Percentiles rank a stretch among this genome's conserved stretches.
phyloP scores from a whole-genome alignment of 2,797 vertebrate genomes.

The Danio choprae region DNA sequence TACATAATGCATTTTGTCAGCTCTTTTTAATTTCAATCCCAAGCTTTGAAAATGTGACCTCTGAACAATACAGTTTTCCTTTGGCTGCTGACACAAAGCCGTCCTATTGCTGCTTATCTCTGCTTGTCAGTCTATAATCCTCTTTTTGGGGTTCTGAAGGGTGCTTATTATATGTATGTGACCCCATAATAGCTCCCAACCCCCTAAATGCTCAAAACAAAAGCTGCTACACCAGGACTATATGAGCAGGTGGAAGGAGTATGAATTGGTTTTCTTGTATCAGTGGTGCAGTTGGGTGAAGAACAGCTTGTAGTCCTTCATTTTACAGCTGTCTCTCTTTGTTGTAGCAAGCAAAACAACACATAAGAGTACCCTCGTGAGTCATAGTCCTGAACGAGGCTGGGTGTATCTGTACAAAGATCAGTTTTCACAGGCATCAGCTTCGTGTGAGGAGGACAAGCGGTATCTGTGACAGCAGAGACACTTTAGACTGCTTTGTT shows the following conservation, averaged over 20 bases:
- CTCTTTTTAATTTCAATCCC: not conserved
- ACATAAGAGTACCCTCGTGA: constrained; percentile 47
- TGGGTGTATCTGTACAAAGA: constrained; percentile 46
- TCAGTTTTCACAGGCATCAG: constrained; percentile 44
- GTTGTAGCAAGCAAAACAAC: constrained; percentile 44
- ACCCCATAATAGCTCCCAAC: constrained; percentile 46
- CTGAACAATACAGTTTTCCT: not conserved
- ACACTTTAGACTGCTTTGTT: constrained; percentile 38
- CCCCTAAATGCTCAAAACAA: constrained; percentile 18
- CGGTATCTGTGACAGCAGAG: constrained; percentile 37
- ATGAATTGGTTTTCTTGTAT: constrained; percentile 57
- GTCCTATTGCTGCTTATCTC: not conserved
- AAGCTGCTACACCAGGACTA: constrained; percentile 16
- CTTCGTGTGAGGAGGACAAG: constrained; percentile 19
- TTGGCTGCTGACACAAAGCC: constrained; percentile 7
- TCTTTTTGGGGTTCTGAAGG: constrained; percentile 26
- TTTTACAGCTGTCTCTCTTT: constrained; percentile 61
- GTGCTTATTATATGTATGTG: constrained; percentile 27
- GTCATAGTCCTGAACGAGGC: constrained; percentile 33
- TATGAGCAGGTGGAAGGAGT: constrained; percentile 70
- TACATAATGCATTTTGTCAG: not conserved
- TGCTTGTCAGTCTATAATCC: constrained; percentile 37
- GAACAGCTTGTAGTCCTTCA: constrained; percentile 41
- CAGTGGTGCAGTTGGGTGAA: constrained; percentile 31
- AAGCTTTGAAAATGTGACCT: not conserved